Evolutionary conservation across 2,113 vertebrate genomes (phyloP), one percentile per base, ranked within the genome.

Genomic region (Nasalis larvatus): DNA sequence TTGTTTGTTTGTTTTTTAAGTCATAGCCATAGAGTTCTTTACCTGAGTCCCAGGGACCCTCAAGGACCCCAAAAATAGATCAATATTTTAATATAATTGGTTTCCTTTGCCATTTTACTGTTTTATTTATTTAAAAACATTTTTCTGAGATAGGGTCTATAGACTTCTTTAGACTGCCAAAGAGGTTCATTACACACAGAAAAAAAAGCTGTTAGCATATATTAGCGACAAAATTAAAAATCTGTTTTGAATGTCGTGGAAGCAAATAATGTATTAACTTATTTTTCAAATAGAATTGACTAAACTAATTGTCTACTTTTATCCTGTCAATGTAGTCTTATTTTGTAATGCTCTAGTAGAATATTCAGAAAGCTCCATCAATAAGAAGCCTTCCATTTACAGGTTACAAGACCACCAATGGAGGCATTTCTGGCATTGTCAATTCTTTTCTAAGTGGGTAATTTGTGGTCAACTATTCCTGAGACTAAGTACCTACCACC

Each of bases 141-240:
- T 84, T n/a, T 68, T 40, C 12, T 91, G 25, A 71, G 3, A 60
- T 40, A 21, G 1, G 6, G 5, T 40, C 2, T 21, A 63, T 23
- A 42, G 35, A 71, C 9, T 89, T 60, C 16, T 58, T 32, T 12
- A 60, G 13, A 18, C 10, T 81, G 21, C 27, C 10, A 52, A 69
- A 84, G 32, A 16, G 2, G 5, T 68, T 91, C 25, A 78, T n/a
- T 86, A 37, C 9, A 83, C 17, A 54, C 7, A 60, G 30, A 63
- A 12, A 68, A 76, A 47, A 71, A 66, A 8, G 2, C n/a, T 73
- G 63, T 60, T 47, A 81, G 14, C 9, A 49, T 25, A 77, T 60
- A 78, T 49, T 88, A 21, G 35, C 76, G 35, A 42, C 25, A 90
- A 84, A 96, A 80, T 92, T 95, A 66, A 86, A 87, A 83, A 32